Evolutionary conservation across 2,113 vertebrate genomes (phyloP).

Genomic region (Eulemur macaco): DNA sequence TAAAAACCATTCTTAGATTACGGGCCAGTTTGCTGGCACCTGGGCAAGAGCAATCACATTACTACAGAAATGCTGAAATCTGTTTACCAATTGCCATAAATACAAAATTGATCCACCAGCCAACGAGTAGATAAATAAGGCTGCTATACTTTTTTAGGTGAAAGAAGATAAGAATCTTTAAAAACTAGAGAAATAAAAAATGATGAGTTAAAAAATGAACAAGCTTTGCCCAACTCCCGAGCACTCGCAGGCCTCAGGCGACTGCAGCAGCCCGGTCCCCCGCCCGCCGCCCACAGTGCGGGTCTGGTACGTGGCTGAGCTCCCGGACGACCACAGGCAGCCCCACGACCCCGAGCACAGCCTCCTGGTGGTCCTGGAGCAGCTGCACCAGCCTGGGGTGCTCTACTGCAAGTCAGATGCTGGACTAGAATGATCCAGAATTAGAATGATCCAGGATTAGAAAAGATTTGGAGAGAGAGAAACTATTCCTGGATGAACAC

Average conservation of each 20-base stretch:
- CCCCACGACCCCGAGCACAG: too few relatives aligned
- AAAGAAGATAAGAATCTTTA: too few relatives aligned
- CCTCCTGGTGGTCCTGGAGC: background rate
- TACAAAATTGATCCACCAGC: accelerated
- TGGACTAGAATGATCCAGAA: conserved; percentile 79
- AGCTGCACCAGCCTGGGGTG: background rate
- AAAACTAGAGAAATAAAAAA: background rate
- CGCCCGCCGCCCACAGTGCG: too few relatives aligned
- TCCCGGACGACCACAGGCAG: too few relatives aligned
- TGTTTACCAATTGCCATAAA: background rate
- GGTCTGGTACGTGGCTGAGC: too few relatives aligned
- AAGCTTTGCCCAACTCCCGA: too few relatives aligned
- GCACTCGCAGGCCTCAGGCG: too few relatives aligned
- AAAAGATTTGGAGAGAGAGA: conserved; percentile 86
- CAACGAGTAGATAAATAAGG: accelerated
- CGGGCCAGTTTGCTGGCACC: too few relatives aligned
- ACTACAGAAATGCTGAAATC: background rate
- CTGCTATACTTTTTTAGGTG: background rate
- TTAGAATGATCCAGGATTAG: conserved; percentile 88
- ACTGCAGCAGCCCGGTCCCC: too few relatives aligned
- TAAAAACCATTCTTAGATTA: background rate
- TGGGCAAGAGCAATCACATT: accelerated
- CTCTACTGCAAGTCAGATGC: conserved; percentile 88
- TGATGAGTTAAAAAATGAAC: background rate
- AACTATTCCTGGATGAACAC: conserved; percentile 88